phyloP scores from a whole-genome alignment of 2,113 vertebrate species.

The Cyrtonyx montezumae region DNA sequence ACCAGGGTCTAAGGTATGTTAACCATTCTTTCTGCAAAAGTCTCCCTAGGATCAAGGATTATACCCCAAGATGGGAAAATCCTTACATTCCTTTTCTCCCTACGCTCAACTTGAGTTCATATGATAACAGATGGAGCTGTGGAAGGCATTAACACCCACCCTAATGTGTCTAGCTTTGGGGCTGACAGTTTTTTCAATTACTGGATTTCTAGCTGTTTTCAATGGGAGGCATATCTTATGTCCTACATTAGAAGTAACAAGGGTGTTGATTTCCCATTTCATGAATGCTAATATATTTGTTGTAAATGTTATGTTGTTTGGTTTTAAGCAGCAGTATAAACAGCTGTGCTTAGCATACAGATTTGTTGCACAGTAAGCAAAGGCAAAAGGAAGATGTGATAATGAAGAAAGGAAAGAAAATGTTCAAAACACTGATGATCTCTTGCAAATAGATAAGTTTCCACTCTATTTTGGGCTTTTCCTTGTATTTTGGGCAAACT shows the following conservation, averaged over 20 bases:
- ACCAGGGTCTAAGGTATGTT: not conserved
- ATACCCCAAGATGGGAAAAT: not conserved
- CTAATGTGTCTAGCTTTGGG: not conserved
- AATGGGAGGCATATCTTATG: not conserved
- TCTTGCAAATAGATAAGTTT: not conserved
- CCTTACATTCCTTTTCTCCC: not conserved
- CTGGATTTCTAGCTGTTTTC: not conserved
- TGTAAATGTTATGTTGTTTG: not conserved
- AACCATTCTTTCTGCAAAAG: not conserved
- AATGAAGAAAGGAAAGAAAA: not conserved
- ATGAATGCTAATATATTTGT: not conserved
- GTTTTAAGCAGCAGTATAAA: not conserved
- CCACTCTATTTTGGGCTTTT: not conserved
- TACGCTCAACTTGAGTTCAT: fast-evolving
- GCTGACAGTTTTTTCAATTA: not conserved
- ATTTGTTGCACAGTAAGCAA: not conserved
- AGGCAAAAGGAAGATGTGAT: not conserved
- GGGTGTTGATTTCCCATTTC: not conserved
- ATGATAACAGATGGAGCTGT: not conserved
- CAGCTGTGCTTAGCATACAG: not conserved
- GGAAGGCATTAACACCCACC: not conserved
- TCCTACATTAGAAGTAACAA: not conserved
- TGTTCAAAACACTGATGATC: not conserved
- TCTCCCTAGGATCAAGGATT: not conserved
- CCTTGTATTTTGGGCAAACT: not conserved